Base-by-base conservation (phyloP, 2,113 vertebrate species). In the Brachyistius frenatus region DNA sequence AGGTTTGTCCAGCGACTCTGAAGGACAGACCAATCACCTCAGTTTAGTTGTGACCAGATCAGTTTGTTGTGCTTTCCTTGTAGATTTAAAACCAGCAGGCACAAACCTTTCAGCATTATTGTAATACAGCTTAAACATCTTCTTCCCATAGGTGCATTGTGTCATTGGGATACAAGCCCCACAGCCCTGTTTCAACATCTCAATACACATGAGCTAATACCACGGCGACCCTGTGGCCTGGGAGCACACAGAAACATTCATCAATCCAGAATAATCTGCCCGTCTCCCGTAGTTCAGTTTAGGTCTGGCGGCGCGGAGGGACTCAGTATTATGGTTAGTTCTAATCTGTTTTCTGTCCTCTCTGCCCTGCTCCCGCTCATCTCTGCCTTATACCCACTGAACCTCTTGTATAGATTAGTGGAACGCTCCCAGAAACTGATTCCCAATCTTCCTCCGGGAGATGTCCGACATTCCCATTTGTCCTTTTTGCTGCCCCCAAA, bases 221-320 rank as follows among this genome's bases (percentile, higher is more conserved):
- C 50, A 5, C 0, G 2, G 23, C 58, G 79, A 86, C 78, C 76
- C 9, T 33, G 15, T 50, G 41, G 15, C 71, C 77, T 33, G 11
- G 49, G 47, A 71, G 67, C 80, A 70, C 60, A 69, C 74, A 60
- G 60, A 69, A 85, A 78, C 52, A 66, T 70, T 60, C n/a, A 66
- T 57, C 78, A 71, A 83, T 78, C 58, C 74, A 66, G 68, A 89
- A 73, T 86, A 89, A 91, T 90, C 87, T 83, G 71, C 46, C 49
- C 47, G 15, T 78, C 66, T 72, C 47, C 67, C 6, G 0, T 56
- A 46, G 53, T 83, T 77, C 16, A 15, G 50, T 86, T 66, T 73
- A 41, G 49, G 33, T 35, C 54, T n/a, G 30, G 30, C 68, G 47
- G 36, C 62, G 76, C 23, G 10, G 15, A 56, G 75, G 78, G 73